Conservation (phyloP, 2,113 vertebrate species). For the Myiozetetes cayanensis region DNA sequence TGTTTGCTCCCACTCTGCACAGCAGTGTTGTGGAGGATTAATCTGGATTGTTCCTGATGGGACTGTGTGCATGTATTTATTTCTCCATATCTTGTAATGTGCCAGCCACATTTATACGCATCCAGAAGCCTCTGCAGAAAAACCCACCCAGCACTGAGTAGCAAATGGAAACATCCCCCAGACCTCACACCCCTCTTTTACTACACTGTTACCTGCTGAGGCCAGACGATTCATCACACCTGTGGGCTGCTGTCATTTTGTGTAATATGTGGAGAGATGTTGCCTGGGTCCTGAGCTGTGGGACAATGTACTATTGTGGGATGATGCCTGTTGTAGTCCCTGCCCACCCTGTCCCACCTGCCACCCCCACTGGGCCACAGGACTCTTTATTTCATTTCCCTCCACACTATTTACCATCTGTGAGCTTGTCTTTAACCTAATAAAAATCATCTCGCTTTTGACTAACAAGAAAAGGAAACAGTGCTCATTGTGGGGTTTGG, state of each 20-base stretch:
- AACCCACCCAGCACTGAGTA: neutral
- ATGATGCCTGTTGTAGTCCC: neutral
- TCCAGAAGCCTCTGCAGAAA: neutral
- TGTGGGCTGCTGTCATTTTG: neutral
- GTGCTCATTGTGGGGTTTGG: conserved; percentile 90
- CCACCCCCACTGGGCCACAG: neutral
- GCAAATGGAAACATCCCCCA: neutral
- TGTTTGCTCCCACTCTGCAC: accelerated
- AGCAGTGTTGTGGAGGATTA: neutral
- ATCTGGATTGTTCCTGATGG: neutral
- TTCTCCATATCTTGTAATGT: neutral
- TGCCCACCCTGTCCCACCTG: conserved; percentile 17
- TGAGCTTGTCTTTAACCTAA: conserved; percentile 89
- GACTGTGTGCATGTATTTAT: accelerated
- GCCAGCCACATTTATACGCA: neutral
- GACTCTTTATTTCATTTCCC: conserved; percentile 84
- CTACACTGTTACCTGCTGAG: neutral
- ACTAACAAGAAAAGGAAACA: conserved; percentile 95
- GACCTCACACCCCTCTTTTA: accelerated
- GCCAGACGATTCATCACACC: neutral
- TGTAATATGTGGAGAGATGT: accelerated
- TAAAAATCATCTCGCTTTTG: conserved; percentile 88
- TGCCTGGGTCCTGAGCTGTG: accelerated
- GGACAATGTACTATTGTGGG: neutral
- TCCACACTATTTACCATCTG: conserved; percentile 86